Evolutionary conservation across 2,888 invertebrate species (phyloP), one percentile per base, ranked within the genome.

Genomic region (Nemurella pictetii): DNA sequence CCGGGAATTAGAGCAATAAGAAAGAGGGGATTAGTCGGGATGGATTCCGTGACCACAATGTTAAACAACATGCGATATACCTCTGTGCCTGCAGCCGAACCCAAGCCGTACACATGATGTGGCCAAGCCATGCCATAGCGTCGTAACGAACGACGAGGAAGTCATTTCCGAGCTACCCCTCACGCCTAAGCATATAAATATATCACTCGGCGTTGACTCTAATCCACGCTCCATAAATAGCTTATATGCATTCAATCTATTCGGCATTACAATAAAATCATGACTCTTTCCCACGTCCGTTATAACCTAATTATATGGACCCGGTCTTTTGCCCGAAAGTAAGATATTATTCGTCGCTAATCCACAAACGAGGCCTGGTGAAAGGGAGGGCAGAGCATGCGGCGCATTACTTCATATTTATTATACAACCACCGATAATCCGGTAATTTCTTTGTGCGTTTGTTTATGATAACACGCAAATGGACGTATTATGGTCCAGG

Each of bases 201-300:
- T 81, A 81, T 81, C 80, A 81, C 80, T 81, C 32, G n/a, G 20
- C 36, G 9, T n/a, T 35, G 80, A 35, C 80, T 81, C 26, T 80
- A 28, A 81, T 3, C 80, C 80, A 2, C 20, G 32, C n/a, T 7
- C 5, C 80, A 36, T 35, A 81, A 81, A 81, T 30, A 81, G 32
- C 29, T 30, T 29, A 80, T 80, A 29, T 80, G 80, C 80, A 80
- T 80, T 80, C 32, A 80, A 32, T 30, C n/a, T 28, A 80, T 80
- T n/a, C 80, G 80, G 29, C 32, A 30, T 30, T 80, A 75, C 28
- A 75, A 75, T 80, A 80, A 25, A 30, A 27, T 32, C 32, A 26
- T 81, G 80, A 81, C 80, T 77, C 28, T 81, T 81, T 35, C 80
- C 80, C 29, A 26, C 75, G 75, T 75, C 75, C 80, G 80, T 81